Conservation (phyloP, 2,888 invertebrate genomes). For the Aphodius granarius region DNA sequence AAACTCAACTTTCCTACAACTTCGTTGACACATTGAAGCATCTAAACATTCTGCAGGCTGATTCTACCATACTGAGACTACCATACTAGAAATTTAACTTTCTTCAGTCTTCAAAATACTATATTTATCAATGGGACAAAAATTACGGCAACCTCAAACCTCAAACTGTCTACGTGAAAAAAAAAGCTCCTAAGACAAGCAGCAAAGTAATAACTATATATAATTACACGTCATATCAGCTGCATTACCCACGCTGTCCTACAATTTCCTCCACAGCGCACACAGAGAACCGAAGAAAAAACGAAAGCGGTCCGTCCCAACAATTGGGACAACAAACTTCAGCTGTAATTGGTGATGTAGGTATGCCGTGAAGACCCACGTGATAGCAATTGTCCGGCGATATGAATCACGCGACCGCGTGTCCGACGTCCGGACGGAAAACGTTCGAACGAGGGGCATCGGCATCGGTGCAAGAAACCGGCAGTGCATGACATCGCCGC, state of each 20-base stretch:
- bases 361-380: neutral
- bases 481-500: neutral
- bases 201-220: neutral
- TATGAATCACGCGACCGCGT: constrained; percentile 13
- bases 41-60: too few relatives aligned
- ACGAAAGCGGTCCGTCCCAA: neutral
- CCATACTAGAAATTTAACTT: too few relatives aligned
- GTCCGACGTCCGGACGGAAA: neutral
- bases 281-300: neutral
- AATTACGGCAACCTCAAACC: too few relatives aligned
- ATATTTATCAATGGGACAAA: too few relatives aligned
- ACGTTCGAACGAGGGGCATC: too few relatives aligned
- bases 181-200: neutral
- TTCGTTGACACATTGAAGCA: too few relatives aligned
- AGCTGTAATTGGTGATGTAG: constrained; percentile 2
- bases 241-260: neutral
- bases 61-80: too few relatives aligned
- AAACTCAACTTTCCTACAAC: too few relatives aligned
- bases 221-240: neutral
- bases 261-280: neutral
- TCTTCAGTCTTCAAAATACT: too few relatives aligned
- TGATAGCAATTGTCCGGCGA: constrained; percentile 6
- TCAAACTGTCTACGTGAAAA: neutral
- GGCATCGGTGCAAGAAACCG: constrained; percentile 7
- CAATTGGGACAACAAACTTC: neutral